Conservation (phyloP, 2,888 invertebrate genomes). For the Diachrysia chrysitis region DNA sequence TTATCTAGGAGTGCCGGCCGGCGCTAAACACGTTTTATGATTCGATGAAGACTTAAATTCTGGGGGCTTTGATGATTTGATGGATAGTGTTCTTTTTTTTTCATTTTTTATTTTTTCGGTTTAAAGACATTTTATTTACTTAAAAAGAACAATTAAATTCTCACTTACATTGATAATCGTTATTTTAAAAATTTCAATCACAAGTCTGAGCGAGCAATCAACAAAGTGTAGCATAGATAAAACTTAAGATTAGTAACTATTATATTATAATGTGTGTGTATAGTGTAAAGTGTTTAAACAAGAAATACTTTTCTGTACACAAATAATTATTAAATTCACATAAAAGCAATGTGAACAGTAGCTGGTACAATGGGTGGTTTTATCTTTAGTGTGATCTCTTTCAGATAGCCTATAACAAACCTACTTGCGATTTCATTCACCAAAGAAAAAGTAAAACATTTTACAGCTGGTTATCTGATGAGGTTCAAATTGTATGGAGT, state of each 20-base stretch:
- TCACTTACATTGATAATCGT: too few relatives aligned
- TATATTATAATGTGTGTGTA: too few relatives aligned
- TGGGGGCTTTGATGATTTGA: too few relatives aligned
- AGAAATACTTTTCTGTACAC: background rate
- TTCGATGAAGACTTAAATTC: slow-evolving; percentile 7
- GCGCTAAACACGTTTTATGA: slow-evolving; percentile 32
- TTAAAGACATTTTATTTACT: too few relatives aligned
- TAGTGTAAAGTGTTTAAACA: background rate
- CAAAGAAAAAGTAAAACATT: background rate
- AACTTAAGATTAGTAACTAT: too few relatives aligned
- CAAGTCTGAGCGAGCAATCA: too few relatives aligned
- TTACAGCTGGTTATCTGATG: background rate
- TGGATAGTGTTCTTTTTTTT: background rate
- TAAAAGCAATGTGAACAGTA: background rate
- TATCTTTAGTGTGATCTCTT: background rate
- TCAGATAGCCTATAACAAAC: background rate
- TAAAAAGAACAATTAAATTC: too few relatives aligned
- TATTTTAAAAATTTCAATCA: too few relatives aligned
- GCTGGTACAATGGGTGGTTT: background rate
- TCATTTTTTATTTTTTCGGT: too few relatives aligned
- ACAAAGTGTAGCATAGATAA: too few relatives aligned
- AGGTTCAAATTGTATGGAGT: slow-evolving; percentile 2
- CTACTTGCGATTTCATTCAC: slow-evolving; percentile 1
- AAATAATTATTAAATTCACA: background rate
- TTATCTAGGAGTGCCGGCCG: slow-evolving; percentile 44